Conservation (phyloP, 2,113 vertebrate species). For the Crotalus viridis region DNA sequence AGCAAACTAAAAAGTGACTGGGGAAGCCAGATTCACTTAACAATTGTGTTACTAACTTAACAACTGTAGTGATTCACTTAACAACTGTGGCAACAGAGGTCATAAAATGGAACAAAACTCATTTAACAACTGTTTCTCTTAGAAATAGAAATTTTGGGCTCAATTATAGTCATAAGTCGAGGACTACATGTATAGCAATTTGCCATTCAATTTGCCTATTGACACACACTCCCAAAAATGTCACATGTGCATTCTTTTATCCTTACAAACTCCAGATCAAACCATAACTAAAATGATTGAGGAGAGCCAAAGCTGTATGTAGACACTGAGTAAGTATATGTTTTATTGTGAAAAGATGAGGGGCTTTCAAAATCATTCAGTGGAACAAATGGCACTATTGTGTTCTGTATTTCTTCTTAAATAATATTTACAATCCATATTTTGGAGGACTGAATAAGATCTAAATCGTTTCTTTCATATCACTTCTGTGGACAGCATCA, state of each 20-base stretch:
- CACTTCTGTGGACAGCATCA: neutral
- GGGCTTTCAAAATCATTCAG: neutral
- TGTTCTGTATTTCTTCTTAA: neutral
- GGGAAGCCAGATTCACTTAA: neutral
- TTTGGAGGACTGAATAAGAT: neutral
- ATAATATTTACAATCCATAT: neutral
- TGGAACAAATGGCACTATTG: neutral
- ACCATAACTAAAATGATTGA: neutral
- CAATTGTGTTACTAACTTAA: neutral
- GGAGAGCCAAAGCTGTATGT: neutral
- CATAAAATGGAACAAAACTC: neutral
- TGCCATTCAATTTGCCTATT: neutral
- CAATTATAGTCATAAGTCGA: neutral
- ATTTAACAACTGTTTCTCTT: neutral
- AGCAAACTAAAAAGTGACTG: neutral
- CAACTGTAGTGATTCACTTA: neutral
- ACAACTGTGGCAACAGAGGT: neutral
- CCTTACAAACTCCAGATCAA: neutral
- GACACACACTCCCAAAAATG: neutral
- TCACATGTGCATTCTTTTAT: neutral
- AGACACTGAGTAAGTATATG: neutral
- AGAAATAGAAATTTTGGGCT: neutral
- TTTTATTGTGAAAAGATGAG: neutral
- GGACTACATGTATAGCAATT: neutral
- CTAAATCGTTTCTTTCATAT: neutral